Evolutionary conservation across 2,113 vertebrate species (phyloP).

Genomic region (Panthera uncia): DNA sequence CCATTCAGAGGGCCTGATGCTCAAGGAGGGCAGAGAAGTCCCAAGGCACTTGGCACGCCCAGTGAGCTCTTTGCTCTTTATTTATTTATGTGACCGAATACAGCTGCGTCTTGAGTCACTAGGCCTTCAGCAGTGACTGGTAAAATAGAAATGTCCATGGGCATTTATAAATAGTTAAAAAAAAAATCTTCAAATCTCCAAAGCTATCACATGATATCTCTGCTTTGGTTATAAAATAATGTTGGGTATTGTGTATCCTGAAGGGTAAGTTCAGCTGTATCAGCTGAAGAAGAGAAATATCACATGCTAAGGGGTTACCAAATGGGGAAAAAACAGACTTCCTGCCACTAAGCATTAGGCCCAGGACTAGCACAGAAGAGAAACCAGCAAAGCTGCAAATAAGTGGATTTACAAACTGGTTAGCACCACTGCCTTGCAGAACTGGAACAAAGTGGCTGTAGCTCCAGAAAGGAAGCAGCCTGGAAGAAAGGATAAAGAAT

Average conservation of each 20-base stretch:
- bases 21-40: neutral
- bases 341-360: neutral
- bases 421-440: neutral
- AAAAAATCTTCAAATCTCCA: constrained; percentile 1
- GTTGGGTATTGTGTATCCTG: neutral
- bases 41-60: neutral
- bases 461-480: neutral
- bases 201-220: neutral
- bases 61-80: neutral
- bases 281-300: neutral
- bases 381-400: neutral
- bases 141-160: neutral
- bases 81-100: neutral
- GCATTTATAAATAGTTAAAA: neutral
- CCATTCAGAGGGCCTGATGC: neutral
- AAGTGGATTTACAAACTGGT: neutral
- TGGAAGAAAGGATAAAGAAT: neutral
- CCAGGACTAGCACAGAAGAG: neutral
- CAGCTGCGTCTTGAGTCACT: neutral
- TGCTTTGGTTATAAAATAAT: neutral
- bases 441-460: neutral
- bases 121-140: neutral
- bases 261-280: neutral
- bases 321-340: neutral
- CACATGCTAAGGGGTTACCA: neutral